Conservation (phyloP, 2,888 invertebrate species). For the Orchestes rusci region DNA sequence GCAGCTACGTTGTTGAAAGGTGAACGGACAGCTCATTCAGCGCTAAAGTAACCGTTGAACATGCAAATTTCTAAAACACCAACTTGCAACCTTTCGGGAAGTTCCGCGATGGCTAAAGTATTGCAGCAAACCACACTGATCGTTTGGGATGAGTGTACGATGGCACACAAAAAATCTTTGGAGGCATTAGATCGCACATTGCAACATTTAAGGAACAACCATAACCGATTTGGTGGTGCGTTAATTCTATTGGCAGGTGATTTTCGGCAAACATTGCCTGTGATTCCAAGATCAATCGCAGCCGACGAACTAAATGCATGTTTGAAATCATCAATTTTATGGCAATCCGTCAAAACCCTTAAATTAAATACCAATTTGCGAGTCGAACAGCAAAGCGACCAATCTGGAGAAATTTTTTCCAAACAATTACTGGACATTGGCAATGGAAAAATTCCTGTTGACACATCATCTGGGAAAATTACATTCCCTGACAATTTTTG, state of each 20-base stretch:
- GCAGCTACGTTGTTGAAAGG: conserved; percentile 43
- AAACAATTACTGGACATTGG: conserved; percentile 33
- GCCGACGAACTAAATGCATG: conserved; percentile 4
- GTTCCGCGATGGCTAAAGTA: conserved; percentile 3
- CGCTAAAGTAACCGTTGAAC: conserved; percentile 38
- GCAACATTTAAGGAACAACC: conserved; percentile 1
- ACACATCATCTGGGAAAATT: conserved; percentile 30
- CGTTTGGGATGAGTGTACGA: too few relatives aligned
- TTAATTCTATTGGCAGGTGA: conserved; percentile 6
- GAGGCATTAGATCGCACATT: too few relatives aligned
- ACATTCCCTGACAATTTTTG: conserved; percentile 24
- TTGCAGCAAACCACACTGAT: conserved; percentile 8
- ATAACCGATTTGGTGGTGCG: neutral
- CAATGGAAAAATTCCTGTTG: conserved; percentile 30
- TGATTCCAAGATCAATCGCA: neutral
- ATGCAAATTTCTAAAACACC: conserved; percentile 30
- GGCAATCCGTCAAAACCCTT: neutral
- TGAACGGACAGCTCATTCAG: conserved; percentile 38
- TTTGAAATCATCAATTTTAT: conserved; percentile 2
- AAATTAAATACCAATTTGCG: conserved; percentile 30
- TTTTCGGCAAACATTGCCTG: conserved; percentile 9
- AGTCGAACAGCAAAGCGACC: conserved; percentile 23
- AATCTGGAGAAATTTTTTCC: conserved; percentile 29
- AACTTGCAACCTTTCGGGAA: conserved; percentile 31
- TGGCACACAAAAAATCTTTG: too few relatives aligned